Evolutionary conservation across 2,113 vertebrate genomes (phyloP).

Genomic region (Rhadina sibilatrix): DNA sequence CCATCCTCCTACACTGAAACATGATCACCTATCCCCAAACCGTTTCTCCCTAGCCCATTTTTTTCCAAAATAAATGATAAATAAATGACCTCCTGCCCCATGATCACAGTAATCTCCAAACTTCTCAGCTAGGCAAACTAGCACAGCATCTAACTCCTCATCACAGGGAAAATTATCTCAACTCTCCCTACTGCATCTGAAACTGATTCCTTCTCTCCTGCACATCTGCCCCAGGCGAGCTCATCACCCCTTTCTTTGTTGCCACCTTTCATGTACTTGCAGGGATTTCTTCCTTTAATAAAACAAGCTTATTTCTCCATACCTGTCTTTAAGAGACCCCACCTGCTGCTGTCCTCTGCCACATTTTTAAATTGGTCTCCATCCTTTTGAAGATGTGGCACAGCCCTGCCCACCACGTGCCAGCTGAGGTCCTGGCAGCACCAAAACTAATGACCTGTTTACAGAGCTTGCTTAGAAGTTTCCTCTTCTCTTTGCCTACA

Average conservation of each 20-base stretch:
- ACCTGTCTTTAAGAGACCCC: neutral
- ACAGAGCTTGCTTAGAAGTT: neutral
- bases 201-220: neutral
- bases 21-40: neutral
- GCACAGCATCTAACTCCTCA: neutral
- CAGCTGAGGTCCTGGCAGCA: neutral
- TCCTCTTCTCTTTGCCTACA: neutral
- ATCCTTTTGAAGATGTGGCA: neutral
- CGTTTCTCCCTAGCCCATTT: neutral
- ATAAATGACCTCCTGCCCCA: neutral
- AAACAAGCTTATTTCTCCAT: neutral
- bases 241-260: neutral
- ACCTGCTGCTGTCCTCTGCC: neutral
- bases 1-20: neutral
- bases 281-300: neutral
- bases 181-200: neutral
- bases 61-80: neutral
- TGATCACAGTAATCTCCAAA: neutral
- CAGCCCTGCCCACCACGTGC: neutral
- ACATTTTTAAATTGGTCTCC: neutral
- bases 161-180: neutral
- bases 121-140: neutral
- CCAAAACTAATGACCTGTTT: neutral
- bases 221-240: rapidly evolving
- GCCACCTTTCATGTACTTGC: neutral